Conservation (phyloP, 2,113 vertebrate species). For the Apodemus speciosus region DNA sequence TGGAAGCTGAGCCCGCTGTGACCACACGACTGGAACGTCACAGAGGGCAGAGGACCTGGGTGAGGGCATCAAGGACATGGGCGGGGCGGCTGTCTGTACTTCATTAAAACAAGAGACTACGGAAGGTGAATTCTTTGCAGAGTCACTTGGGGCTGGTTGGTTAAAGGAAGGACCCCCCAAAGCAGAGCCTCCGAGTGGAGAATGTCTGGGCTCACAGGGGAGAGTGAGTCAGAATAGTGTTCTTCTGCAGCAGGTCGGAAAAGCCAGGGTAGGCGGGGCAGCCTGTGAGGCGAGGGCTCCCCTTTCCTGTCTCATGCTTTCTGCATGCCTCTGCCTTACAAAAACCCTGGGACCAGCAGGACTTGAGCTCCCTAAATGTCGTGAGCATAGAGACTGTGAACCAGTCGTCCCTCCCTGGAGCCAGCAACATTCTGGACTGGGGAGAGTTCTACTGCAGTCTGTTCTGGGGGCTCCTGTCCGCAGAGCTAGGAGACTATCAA, state of each 20-base stretch:
- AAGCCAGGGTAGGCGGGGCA: no score
- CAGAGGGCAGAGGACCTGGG: neutral
- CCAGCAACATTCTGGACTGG: neutral
- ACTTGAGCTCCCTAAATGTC: neutral
- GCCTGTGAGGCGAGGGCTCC: rapidly evolving
- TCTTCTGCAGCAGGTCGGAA: no score
- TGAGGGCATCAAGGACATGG: neutral
- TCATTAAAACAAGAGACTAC: conserved; percentile 58
- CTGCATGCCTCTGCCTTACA: neutral
- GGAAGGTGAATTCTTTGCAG: neutral
- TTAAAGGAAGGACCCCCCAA: no score
- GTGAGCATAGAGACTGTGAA: neutral
- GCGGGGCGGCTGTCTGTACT: neutral
- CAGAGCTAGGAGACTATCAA: no score
- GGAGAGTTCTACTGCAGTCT: neutral
- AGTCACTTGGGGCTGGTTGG: neutral
- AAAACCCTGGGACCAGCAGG: neutral
- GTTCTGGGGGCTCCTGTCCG: neutral
- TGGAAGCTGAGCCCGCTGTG: neutral
- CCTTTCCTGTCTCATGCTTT: rapidly evolving
- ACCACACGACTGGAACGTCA: neutral
- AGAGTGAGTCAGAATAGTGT: neutral
- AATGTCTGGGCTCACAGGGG: neutral
- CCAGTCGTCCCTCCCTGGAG: no score
- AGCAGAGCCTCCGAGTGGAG: neutral